Evolutionary conservation across 2,113 vertebrate genomes (phyloP), one percentile per base, ranked within the genome.

Genomic region (Acrocephalus kingi): DNA sequence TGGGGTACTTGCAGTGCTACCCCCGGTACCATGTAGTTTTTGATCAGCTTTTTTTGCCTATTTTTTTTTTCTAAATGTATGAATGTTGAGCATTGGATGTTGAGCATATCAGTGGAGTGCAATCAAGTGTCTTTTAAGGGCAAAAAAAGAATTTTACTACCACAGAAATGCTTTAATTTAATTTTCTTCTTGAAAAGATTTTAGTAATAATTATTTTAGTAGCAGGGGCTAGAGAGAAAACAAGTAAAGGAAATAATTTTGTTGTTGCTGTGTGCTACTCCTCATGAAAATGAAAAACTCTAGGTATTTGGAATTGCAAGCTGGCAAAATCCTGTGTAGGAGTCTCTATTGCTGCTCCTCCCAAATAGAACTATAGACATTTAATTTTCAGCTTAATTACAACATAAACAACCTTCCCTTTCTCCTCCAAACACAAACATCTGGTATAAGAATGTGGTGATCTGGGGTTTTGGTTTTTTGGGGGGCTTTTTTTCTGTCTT

Each of bases 301-400:
- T 27, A 9, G 3, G 3, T 58, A 11, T 4, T 54, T 78, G 68
- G 61, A 83, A 75, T 62, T 96, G 66, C 51, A 90, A 85, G 82
- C 75, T 92, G 59, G 68, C 73, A 84, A 64, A 67, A 94, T 54
- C 22, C 75, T 75, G 41, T 81, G 93, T 96, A 64, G 96, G 94
- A 95, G 93, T 94, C 93, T 90, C 24, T 84, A 3, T 63, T 84
- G 68, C 64, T 84, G 37, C 23, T 82, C 7, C 33, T 96, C 78
- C 75, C 94, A 86, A 87, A 86, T 58, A 88, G 59, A 48, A 61
- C 63, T 89, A 66, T 58, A 92, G 91, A 33, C 69, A 85, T 84
- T 97, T 96, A 80, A 93, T 90, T 94, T 89, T 93, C 74, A 79
- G 67, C 67, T 83, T 90, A 96, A 94, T 94, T 92, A 69, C 79